Percentiles rank a stretch among this genome's conserved stretches.
phyloP scores from a whole-genome alignment of 2,888 invertebrate species.

The Noctua pronuba region DNA sequence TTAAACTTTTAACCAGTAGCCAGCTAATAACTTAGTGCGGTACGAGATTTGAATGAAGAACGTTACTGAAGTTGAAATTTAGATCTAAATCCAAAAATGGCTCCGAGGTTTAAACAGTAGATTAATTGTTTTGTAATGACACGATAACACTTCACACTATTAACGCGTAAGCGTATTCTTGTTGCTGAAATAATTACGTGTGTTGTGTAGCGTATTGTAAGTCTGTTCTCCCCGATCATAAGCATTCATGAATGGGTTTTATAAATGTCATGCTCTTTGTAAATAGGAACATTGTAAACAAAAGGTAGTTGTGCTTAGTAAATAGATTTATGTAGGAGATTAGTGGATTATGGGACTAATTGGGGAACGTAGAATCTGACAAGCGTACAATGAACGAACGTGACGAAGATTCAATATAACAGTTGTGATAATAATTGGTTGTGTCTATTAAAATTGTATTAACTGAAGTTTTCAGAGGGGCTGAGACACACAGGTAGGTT shows the following conservation, averaged over 20 bases:
- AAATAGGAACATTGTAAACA: slow-evolving; percentile 16
- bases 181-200: slow-evolving; percentile 30
- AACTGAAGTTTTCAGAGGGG: neutral
- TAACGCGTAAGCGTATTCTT: neutral
- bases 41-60: neutral
- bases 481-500: neutral
- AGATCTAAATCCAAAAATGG: neutral
- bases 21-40: neutral
- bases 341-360: slow-evolving; percentile 22
- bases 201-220: slow-evolving; percentile 46
- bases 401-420: neutral
- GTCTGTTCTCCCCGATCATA: slow-evolving; percentile 49
- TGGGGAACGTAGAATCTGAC: neutral
- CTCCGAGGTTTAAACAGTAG: neutral
- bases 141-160: neutral
- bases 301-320: slow-evolving; percentile 12
- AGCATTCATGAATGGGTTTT: slow-evolving; percentile 59
- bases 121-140: neutral
- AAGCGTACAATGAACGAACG: neutral
- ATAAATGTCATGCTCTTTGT: slow-evolving; percentile 26
- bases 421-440: neutral
- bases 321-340: slow-evolving; percentile 29
- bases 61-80: neutral
- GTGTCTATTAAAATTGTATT: neutral
- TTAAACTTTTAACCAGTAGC: neutral